phyloP scores from a whole-genome alignment of 2,888 invertebrate genomes.

The Pterostichus madidus region DNA sequence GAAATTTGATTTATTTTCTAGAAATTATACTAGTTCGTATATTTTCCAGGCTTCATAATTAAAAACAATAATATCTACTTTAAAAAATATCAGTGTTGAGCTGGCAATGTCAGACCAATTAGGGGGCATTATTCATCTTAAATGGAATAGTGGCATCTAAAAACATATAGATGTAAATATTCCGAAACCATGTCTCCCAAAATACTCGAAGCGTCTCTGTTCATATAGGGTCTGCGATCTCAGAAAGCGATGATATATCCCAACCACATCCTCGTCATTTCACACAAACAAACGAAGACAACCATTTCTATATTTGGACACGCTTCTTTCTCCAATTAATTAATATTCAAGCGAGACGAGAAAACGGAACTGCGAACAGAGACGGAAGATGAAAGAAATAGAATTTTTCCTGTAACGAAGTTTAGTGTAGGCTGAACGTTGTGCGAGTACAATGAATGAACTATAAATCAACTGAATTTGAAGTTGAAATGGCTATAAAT shows the following conservation, averaged over 20 bases:
- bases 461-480: conserved; percentile 15
- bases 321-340: conserved; percentile 26
- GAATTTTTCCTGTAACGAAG: background rate
- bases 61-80: too few relatives aligned
- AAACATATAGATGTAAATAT: background rate
- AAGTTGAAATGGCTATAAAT: conserved; percentile 16
- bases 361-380: conserved; percentile 11
- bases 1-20: too few relatives aligned
- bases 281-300: conserved; percentile 29
- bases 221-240: background rate
- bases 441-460: background rate
- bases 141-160: background rate
- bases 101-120: too few relatives aligned
- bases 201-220: background rate
- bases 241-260: conserved; percentile 21
- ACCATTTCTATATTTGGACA: conserved; percentile 24
- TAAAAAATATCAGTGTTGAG: too few relatives aligned
- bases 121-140: too few relatives aligned
- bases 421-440: background rate
- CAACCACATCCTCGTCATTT: conserved; percentile 22
- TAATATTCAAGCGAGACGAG: conserved; percentile 19
- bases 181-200: background rate
- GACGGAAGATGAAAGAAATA: background rate
- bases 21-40: too few relatives aligned
- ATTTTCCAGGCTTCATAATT: too few relatives aligned